Percentiles rank a stretch among this genome's conserved stretches.
Conservation (phyloP, 2,113 vertebrate genomes). For the Pollimyrus isidori region DNA sequence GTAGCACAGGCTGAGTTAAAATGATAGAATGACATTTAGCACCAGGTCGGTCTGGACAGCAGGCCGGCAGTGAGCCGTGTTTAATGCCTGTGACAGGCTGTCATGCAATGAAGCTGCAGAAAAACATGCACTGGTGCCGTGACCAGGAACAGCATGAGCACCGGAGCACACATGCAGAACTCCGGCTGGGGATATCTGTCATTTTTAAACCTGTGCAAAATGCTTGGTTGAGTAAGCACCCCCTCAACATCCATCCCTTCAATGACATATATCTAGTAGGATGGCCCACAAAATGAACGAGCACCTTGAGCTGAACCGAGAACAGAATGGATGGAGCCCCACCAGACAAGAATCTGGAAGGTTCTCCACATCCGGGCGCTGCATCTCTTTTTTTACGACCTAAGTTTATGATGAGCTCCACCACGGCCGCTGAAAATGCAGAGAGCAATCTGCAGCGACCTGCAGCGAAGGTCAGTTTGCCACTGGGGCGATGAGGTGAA, state of each 20-base stretch:
- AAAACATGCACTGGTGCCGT: neutral
- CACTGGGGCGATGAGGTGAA: conserved; percentile 26
- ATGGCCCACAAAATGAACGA: neutral
- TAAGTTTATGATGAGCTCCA: conserved; percentile 7
- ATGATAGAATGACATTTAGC: neutral
- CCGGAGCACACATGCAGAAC: neutral
- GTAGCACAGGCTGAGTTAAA: neutral
- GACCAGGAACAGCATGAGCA: neutral
- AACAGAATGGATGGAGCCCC: neutral
- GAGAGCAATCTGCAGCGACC: conserved; percentile 32
- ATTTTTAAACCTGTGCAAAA: neutral
- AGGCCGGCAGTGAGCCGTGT: neutral
- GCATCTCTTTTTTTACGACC: conserved; percentile 1
- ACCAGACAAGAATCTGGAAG: neutral
- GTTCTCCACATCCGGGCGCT: neutral
- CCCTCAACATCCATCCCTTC: neutral
- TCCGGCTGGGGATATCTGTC: neutral
- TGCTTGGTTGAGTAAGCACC: neutral
- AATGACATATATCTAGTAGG: neutral
- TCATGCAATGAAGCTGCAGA: neutral
- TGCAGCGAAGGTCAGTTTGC: conserved; percentile 46
- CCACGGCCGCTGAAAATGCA: conserved; percentile 13
- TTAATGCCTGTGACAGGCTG: neutral
- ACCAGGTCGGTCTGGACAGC: neutral
- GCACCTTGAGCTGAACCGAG: neutral